phyloP scores from a whole-genome alignment of 64 coral and sea anemone genomes.

The Actinia equina region DNA sequence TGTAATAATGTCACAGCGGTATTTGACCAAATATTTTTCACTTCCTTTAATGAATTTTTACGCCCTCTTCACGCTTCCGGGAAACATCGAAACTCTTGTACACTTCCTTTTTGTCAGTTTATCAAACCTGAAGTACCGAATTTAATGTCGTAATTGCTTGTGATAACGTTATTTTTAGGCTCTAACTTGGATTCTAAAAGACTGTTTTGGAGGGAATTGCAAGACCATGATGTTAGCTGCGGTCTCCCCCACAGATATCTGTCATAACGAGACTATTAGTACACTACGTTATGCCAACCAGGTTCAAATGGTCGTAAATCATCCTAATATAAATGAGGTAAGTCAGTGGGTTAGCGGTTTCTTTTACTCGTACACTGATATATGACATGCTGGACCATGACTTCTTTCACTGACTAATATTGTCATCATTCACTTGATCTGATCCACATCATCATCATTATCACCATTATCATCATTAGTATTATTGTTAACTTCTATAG shows the following conservation, averaged over 20 bases:
- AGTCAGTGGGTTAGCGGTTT: neutral
- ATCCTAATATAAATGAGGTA: constrained; percentile 86
- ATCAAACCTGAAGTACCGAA: neutral
- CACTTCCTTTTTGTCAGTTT: neutral
- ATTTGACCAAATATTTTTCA: neutral
- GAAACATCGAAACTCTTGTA: neutral
- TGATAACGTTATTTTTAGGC: constrained; percentile 48
- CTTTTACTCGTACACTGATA: neutral
- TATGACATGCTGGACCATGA: too few species aligned
- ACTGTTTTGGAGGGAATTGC: constrained; percentile 95
- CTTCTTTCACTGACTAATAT: too few species aligned
- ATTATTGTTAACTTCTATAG: too few species aligned
- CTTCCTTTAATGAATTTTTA: neutral
- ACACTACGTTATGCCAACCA: constrained; percentile 92
- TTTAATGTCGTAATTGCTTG: neutral
- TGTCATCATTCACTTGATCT: too few species aligned
- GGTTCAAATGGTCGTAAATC: constrained; percentile 82
- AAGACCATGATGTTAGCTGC: constrained; percentile 89
- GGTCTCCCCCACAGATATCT: constrained; percentile 71
- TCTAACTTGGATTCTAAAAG: constrained; percentile 92
- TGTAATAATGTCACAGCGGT: neutral
- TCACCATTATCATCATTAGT: too few species aligned
- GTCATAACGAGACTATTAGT: constrained; percentile 82
- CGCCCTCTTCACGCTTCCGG: neutral
- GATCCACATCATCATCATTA: too few species aligned